These are phyloP conservation scores for Eulimnadia texana DNA, from an alignment of 1,140 invertebrate genomes.

Conservation along the genomic window DNA sequence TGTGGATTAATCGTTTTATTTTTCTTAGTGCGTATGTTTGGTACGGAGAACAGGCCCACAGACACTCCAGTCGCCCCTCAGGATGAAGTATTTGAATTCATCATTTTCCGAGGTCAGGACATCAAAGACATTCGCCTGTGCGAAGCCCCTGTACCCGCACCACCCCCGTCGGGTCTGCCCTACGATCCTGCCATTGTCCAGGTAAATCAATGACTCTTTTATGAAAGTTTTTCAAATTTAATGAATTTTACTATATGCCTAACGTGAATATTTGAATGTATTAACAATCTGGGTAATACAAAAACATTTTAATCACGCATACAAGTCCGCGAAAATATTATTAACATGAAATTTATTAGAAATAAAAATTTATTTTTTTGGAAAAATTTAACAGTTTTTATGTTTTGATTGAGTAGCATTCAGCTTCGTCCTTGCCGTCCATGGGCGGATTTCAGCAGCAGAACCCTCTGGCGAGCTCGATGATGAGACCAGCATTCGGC, in stretches of 20 bases:
- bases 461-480: not conserved
- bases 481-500: conserved; percentile 5
- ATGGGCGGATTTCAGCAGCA: conserved; percentile 21
- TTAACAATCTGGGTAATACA: no score
- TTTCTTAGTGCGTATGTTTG: conserved; percentile 87
- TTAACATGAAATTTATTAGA: no score
- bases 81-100: conserved; percentile 97
- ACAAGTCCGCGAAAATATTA: no score
- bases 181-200: conserved; percentile 92
- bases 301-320: no score
- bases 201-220: conserved; percentile 27
- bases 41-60: conserved; percentile 90
- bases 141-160: conserved; percentile 47
- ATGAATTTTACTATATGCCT: no score
- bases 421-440: conserved; percentile 39
- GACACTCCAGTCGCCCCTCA: conserved; percentile 84
- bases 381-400: not conserved
- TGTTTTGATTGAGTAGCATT: not conserved
- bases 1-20: conserved; percentile 25
- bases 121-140: conserved; percentile 96
- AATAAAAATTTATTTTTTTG: conserved; percentile 1
- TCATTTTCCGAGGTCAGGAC: conserved; percentile 91
- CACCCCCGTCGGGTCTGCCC: conserved; percentile 37
- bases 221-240: conserved; percentile 19
- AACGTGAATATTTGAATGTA: no score